These are phyloP conservation scores for Spilosoma lubricipeda DNA, from an alignment of 2,888 invertebrate species.

Conservation along the genomic window DNA sequence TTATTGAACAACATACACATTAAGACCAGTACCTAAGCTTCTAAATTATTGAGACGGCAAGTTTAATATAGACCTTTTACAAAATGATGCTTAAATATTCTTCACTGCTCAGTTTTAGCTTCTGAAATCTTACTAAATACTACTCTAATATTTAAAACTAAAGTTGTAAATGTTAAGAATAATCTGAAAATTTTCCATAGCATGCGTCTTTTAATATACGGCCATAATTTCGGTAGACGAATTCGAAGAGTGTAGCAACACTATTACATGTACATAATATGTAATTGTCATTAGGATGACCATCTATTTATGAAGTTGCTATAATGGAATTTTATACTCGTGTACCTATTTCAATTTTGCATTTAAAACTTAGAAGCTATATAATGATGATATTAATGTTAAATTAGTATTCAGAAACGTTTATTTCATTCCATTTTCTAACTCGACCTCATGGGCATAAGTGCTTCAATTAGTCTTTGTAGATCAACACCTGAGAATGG, in stretches of 20 bases:
- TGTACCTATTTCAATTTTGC: background rate
- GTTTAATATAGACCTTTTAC: background rate
- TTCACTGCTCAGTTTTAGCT: background rate
- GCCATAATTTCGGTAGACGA: background rate
- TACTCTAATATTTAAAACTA: background rate
- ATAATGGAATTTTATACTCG: background rate
- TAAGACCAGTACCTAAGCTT: background rate
- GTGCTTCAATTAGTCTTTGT: conserved; percentile 11
- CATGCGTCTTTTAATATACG: background rate
- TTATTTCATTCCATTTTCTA: conserved; percentile 6
- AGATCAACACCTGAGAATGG: conserved; percentile 19
- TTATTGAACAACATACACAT: background rate
- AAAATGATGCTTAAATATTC: background rate
- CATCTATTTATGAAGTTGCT: background rate
- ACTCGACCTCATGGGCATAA: conserved; percentile 2
- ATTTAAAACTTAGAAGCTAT: background rate
- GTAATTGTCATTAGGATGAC: background rate
- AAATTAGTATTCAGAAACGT: background rate
- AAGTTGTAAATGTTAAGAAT: background rate
- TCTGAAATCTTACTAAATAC: background rate
- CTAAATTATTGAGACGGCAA: background rate
- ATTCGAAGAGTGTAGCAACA: background rate
- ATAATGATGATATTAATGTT: background rate
- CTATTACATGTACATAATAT: background rate
- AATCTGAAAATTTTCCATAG: background rate